phyloP scores from a whole-genome alignment of 2,888 invertebrate species.

The Ligdia adustata region DNA sequence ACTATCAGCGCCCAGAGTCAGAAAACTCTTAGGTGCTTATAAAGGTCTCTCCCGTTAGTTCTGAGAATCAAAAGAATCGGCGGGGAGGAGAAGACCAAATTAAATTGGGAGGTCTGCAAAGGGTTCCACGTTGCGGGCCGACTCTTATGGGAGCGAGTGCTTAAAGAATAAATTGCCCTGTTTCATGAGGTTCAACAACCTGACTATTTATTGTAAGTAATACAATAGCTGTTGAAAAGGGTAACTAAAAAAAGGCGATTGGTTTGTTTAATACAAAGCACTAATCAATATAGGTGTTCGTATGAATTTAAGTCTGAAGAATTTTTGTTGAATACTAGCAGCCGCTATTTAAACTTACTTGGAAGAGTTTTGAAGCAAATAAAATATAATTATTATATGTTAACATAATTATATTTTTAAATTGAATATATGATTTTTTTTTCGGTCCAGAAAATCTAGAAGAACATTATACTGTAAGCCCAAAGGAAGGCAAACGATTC shows the following conservation, averaged over 20 bases:
- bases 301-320: too few species aligned
- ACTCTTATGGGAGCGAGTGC: slow-evolving; percentile 40
- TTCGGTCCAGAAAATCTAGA: too few species aligned
- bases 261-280: too few species aligned
- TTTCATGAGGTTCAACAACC: slow-evolving; percentile 35
- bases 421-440: too few species aligned
- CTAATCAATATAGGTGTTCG: too few species aligned
- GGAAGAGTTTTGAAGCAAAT: too few species aligned
- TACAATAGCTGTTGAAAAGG: slow-evolving; percentile 10
- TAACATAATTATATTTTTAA: too few species aligned
- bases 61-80: slow-evolving; percentile 3
- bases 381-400: too few species aligned
- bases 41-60: slow-evolving; percentile 12
- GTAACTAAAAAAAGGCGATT: neutral
- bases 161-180: slow-evolving; percentile 36
- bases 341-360: too few species aligned
- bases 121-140: slow-evolving; percentile 46
- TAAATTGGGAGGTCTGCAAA: slow-evolving; percentile 41
- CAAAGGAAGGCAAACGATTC: too few species aligned
- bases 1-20: slow-evolving; percentile 39
- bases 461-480: too few species aligned
- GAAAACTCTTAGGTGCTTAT: slow-evolving; percentile 20
- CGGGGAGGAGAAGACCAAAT: slow-evolving; percentile 30
- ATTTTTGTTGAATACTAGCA: too few species aligned
- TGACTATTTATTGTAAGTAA: slow-evolving; percentile 33